phyloP scores from a whole-genome alignment of 2,113 vertebrate species.

The Chaetura pelagica region DNA sequence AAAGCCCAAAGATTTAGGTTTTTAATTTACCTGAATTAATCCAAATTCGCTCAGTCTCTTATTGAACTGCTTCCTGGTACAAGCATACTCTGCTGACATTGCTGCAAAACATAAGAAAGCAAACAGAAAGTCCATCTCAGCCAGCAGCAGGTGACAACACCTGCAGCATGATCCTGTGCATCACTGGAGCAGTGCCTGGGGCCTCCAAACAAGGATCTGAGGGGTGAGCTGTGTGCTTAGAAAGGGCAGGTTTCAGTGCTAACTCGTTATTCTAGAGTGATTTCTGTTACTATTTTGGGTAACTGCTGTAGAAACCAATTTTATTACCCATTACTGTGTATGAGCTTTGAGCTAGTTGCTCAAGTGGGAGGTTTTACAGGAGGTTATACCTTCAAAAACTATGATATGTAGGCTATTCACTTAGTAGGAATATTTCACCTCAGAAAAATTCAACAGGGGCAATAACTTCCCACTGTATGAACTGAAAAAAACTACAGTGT shows the following conservation, averaged over 20 bases:
- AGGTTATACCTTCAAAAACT: not conserved
- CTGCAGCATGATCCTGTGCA: fast-evolving
- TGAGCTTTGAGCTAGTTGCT: not conserved
- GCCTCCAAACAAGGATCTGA: not conserved
- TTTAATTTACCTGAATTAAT: slow-evolving; percentile 88
- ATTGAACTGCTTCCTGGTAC: slow-evolving; percentile 93
- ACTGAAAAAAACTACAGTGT: not conserved
- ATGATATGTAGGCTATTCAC: fast-evolving
- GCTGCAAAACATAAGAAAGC: slow-evolving; percentile 65
- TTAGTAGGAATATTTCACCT: not conserved
- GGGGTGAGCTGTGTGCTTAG: not conserved
- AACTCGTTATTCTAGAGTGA: not conserved
- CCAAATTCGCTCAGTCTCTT: slow-evolving; percentile 92
- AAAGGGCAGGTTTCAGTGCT: not conserved
- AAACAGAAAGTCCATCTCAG: not conserved
- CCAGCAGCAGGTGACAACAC: not conserved
- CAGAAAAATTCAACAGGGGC: not conserved
- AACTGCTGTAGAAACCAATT: not conserved
- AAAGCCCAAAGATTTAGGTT: not conserved
- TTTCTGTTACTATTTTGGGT: not conserved
- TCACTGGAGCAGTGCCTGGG: not conserved
- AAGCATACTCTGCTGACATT: slow-evolving; percentile 88
- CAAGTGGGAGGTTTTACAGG: not conserved
- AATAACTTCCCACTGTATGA: not conserved
- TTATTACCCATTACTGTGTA: not conserved